Evolutionary conservation across 1,140 invertebrate species (phyloP), one percentile per base, ranked within the genome.

Genomic region (Drosophila kanapiae): DNA sequence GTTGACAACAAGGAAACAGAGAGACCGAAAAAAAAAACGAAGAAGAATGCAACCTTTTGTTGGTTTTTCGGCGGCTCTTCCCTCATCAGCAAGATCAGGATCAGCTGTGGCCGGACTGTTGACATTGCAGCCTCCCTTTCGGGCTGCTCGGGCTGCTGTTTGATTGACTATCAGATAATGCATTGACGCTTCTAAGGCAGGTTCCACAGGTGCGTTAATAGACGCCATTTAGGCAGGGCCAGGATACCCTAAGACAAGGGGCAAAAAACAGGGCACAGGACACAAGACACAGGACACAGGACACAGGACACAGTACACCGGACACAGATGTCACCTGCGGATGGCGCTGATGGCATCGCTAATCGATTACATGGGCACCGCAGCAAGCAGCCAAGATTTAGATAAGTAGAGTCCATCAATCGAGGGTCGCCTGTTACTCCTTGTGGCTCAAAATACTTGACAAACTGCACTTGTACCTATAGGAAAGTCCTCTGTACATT

Each of bases 81-180:
- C 38, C 31, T 54, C 47, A 42, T 67, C 37, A 54, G 48, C 49
- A 43, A 67, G 64, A 70, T 49, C 45, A 13, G n/a, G 43, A 68
- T 65, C 60, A 68, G 43, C 61, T 49, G 38, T 33, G 49, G 49
- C 49, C 49, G 49, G 49, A 31, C 49, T 53, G 51, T 54, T 54
- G 51, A 37, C 58, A 31, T 18, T 49, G 48, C 54, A 61, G 63
- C 47, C 45, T 77, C 63, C 8, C 13, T 31, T 37, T 23, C 16
- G 11, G n/a, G 4, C 14, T 16, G 60, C 54, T 77, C 16, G 51
- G 65, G 64, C 76, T 78, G 75, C 67, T 78, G 74, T 78, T 79
- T 74, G 78, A 80, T 80, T 80, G 78, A 80, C 77, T 80, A 80
- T 80, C 78, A 61, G 78, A 80, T 80, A 80, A 80, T 80, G 78